Evolutionary conservation across 2,113 vertebrate genomes (phyloP), one percentile per base, ranked within the genome.

Genomic region (Periophthalmus modestus): DNA sequence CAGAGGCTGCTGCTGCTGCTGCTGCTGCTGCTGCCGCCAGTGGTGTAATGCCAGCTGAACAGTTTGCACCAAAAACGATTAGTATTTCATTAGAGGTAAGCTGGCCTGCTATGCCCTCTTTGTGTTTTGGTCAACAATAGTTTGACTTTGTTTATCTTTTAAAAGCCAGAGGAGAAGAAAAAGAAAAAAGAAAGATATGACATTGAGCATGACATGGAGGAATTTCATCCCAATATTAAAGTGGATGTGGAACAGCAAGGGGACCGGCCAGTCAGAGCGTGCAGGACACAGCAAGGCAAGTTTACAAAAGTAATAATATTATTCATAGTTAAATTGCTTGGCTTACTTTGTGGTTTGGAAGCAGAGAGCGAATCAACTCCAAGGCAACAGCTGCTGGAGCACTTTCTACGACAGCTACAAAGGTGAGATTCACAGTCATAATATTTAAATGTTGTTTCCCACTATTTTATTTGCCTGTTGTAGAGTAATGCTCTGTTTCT

Each of bases 321-420:
- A n/a, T 39, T 18, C 7, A 13, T 21, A 13, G 13, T 48, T 24
- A 16, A 13, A 23, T 16, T 14, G 2, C 12, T 13, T 57, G 12
- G 28, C 18, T 73, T 7, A 3, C 23, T 21, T 10, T 76, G 82
- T 82, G 82, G 87, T 16, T 71, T 68, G 66, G 19, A 88, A 93
- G 84, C 90, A 93, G 98, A 98, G 87, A 97, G 89, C 15, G 97
- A 99, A 83, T 96, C 93, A 67, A 97, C 97, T 0, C 98, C 97
- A 0, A 95, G 98, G 21, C 97, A 99, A 77, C 97, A 97, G 23
- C 92, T 99, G 28, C 86, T 99, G 13, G 96, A 99, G 71, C 96
- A 99, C 84, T 99, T 99, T 74, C 91, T 98, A 72, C 95, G 96
- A 18, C 96, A 99, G 87, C 90, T 99, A 54, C 98, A 99, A 77